Evolutionary conservation across 2,797 vertebrate species (phyloP), one percentile per base, ranked within the genome.

Genomic region (Mergus octosetaceus): DNA sequence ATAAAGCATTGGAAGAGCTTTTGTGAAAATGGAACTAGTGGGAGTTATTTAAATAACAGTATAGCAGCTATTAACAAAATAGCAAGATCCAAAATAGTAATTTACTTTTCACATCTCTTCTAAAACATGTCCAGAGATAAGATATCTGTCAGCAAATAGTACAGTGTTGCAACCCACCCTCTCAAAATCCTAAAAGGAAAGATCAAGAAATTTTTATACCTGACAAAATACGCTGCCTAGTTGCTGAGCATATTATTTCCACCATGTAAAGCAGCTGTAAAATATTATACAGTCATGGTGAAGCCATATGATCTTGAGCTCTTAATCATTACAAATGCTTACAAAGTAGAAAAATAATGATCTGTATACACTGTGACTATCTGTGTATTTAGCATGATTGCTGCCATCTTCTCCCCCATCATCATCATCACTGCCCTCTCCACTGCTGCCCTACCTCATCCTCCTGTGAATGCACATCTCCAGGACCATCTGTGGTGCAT

Each of bases 11-110:
- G 86, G 85, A 92, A 94, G 58, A 96, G 91, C 93, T 95, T 96
- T 95, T 96, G 91, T 96, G 93, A 94, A 93, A 87, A 94, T 93
- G 71, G 54, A 94, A 85, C 83, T 92, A 72, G 94, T 96, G 90
- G 96, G 95, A 89, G 91, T 95, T 96, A 96, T 94, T 96, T 89
- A 92, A 97, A 93, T 96, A 96, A 94, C 74, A 94, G 93, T 85
- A 80, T 90, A 94, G 71, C 80, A 89, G 90, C 86, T 94, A 97
- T 97, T 97, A 96, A 65, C 90, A 87, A 96, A 95, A 96, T 94
- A 87, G 68, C 74, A 83, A 65, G 75, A 82, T 94, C 87, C 90
- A 96, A 96, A 94, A 96, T 90, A 96, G 96, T 95, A 94, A 97
- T 97, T 97, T 96, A 85, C 91, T 94, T 95, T 92, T 57, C 85